Evolutionary conservation across 2,888 invertebrate species (phyloP).

Genomic region (Rosalia funebris): DNA sequence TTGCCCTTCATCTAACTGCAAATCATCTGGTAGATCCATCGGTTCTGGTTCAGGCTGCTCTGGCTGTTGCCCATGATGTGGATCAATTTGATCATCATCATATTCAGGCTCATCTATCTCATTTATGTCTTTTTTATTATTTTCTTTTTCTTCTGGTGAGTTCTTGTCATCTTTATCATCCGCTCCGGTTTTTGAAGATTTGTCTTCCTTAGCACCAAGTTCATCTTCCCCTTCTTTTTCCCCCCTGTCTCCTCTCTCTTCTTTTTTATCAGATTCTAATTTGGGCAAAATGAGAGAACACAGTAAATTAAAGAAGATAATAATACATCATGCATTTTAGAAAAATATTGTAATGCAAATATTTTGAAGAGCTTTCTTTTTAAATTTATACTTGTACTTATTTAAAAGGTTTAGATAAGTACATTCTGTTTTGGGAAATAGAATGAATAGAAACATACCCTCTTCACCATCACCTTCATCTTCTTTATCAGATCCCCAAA

Average conservation of each 20-base stretch:
- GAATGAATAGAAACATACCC: constrained; percentile 51
- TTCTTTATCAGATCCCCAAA: constrained; percentile 88
- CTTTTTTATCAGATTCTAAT: constrained; percentile 47
- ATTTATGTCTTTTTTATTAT: constrained; percentile 75
- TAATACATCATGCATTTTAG: no score
- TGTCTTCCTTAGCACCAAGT: constrained; percentile 79
- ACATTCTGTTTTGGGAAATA: no score
- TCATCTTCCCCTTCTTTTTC: constrained; percentile 75
- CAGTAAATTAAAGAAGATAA: no score
- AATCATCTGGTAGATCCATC: constrained; percentile 88
- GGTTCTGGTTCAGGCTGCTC: constrained; percentile 85
- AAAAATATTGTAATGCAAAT: no score
- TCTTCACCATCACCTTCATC: constrained; percentile 74
- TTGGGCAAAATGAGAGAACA: no score
- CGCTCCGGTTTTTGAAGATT: constrained; percentile 58
- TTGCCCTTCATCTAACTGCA: constrained; percentile 80
- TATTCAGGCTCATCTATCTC: constrained; percentile 84
- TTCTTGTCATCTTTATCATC: constrained; percentile 67
- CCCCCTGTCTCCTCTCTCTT: constrained; percentile 67
- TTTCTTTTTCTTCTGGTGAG: constrained; percentile 67
- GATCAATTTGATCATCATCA: constrained; percentile 84
- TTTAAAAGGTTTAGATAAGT: no score
- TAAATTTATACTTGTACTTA: no score
- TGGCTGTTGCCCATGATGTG: constrained; percentile 82
- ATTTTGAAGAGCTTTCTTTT: no score